Evolutionary conservation across 2,797 vertebrate genomes (phyloP), one percentile per base, ranked within the genome.

Genomic region (Poliocrania exsul): DNA sequence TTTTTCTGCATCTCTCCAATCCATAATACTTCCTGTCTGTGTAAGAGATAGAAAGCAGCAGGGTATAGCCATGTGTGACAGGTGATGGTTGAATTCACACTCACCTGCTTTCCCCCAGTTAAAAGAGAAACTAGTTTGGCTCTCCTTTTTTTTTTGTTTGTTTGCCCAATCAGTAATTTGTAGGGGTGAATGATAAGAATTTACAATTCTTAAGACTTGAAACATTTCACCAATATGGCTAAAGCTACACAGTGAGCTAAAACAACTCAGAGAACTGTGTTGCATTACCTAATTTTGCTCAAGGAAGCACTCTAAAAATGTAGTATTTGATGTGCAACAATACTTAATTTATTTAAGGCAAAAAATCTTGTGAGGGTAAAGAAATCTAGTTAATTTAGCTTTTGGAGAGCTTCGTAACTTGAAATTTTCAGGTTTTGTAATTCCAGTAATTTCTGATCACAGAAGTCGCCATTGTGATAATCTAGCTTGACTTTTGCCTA

Each of bases 381-480:
- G 61, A 67, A 37, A 50, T 8, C 7, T 13, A 42, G 13, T 83
- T 85, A 31, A 81, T 53, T 73, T 53, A 67, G 23, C 15, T 74
- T 94, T 91, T 90, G 33, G 47, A 88, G 93, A 93, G 70, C 62
- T 93, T 81, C 77, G 66, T 88, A 58, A 54, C 66, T 79, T 81
- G 31, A 44, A 65, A 25, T 57, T 16, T 54, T 69, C 15, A 57
- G 1, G 18, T 60, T 67, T 88, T 70, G 11, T 46, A 84, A 69
- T 53, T 77, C 16, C 8, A 46, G 29, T 42, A 10, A 20, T 62
- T 74, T 90, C 81, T 88, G 82, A 88, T 94, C 95, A 95, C 93
- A 88, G 90, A 96, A 95, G 82, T 92, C 14, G 0, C 95, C 96
- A 97, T 96, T 96, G 95, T 97, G 95, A 95, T 96, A 92, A 96